Base-by-base conservation (phyloP, 1,140 invertebrate genomes). In the Dermatophagoides farinae region DNA sequence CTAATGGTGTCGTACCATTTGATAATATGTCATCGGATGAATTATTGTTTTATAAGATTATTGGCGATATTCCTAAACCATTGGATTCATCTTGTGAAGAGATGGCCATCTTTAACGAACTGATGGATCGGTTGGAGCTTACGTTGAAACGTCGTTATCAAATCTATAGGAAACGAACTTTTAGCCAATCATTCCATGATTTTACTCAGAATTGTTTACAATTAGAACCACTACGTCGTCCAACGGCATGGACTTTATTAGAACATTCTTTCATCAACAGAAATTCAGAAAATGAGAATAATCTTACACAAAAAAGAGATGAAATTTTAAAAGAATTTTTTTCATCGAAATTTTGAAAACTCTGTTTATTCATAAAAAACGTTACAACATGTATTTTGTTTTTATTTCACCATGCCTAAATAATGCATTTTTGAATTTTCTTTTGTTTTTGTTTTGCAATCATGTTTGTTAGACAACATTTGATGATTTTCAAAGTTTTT, bases 41-140 rank as follows among this genome's bases (percentile, higher is more conserved):
- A 64, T 88, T 91, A 85, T 75, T 89, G 51, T 82, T 85, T 2
- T 86, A 90, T 73, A 92, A 91, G 73, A 77, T 90, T 10, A 76
- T 82, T n/a, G 86, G 86, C 14, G 79, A 77, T 65, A 78, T 79
- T 11, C 85, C 86, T 31, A 79, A 81, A 55, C 71, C 89, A 60
- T 73, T 87, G 25, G 86, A 90, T 72, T 78, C 77, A 64, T 80
- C 80, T 12, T 65, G 61, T 57, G 61, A 51, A 25, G 86, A 84
- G 1, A 79, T 82, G 66, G 75, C 50, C 23, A 39, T 39, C 10
- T 12, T 47, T 37, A 38, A 38, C n/a, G 23, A 60, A 22, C 52
- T 23, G 2, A 20, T 23, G 12, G 22, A 58, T 22, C 25, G 31
- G 4, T 20, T 47, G 5, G 46, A 49, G 31, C 31, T 14, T 14